Evolutionary conservation across 1,140 invertebrate genomes (phyloP).

Genomic region (Euglossa dilemma): DNA sequence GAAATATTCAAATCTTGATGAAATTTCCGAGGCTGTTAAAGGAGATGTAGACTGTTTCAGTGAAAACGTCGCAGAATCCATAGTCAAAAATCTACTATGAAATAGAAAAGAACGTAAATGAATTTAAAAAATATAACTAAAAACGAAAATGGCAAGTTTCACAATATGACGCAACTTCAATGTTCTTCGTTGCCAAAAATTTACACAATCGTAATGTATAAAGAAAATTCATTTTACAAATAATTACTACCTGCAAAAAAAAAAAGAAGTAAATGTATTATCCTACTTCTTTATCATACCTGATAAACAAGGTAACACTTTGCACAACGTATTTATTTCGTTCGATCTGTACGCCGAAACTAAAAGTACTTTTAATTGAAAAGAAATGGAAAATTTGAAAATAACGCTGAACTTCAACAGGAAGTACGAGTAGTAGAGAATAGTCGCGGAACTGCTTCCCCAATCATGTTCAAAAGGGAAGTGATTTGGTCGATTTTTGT

Average conservation of each 20-base stretch:
- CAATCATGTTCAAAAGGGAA: slow-evolving; percentile 20
- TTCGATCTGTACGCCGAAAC: neutral
- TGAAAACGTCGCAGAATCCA: slow-evolving; percentile 28
- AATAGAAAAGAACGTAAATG: slow-evolving; percentile 9
- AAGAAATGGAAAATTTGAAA: neutral
- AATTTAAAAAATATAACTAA: neutral
- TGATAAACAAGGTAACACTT: neutral
- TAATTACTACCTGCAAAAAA: neutral
- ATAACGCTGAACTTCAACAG: neutral
- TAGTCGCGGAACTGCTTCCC: neutral
- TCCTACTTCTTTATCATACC: neutral
- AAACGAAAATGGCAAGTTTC: slow-evolving; percentile 11
- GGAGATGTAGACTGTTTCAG: slow-evolving; percentile 18
- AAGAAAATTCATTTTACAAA: neutral
- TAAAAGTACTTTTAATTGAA: neutral
- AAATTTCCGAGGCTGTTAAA: slow-evolving; percentile 20
- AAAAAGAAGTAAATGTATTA: neutral
- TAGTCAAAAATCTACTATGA: slow-evolving; percentile 34
- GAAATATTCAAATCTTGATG: neutral
- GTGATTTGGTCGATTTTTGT: slow-evolving; percentile 38
- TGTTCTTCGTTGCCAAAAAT: neutral
- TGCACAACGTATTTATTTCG: neutral
- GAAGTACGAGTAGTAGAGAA: neutral
- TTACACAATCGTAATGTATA: neutral
- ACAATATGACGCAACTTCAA: slow-evolving; percentile 24